These are phyloP conservation scores for Leptopilina myrica DNA, from an alignment of 2,888 invertebrate genomes.

Conservation along the genomic window DNA sequence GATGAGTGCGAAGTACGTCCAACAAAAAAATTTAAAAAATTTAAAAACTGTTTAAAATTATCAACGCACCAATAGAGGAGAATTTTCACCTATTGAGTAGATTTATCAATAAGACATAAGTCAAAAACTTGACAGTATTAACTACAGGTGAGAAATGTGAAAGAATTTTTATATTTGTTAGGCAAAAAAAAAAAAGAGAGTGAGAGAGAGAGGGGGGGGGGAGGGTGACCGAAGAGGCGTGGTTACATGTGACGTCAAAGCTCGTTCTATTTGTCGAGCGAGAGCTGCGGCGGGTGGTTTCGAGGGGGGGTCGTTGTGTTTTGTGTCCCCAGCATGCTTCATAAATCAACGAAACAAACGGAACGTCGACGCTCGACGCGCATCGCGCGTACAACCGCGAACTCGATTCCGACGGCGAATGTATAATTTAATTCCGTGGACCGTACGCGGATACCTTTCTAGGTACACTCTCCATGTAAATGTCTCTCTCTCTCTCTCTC, in stretches of 20 bases:
- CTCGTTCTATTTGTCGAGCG: slow-evolving; percentile 68
- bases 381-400: slow-evolving; percentile 59
- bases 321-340: slow-evolving; percentile 74
- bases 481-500: slow-evolving; percentile 43
- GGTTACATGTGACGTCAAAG: slow-evolving; percentile 72
- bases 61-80: too few relatives aligned
- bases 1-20: too few relatives aligned
- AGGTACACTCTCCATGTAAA: slow-evolving; percentile 14
- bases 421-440: slow-evolving; percentile 66
- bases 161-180: neutral
- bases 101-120: neutral
- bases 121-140: too few relatives aligned
- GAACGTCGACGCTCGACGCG: slow-evolving; percentile 63
- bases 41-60: too few relatives aligned
- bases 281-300: slow-evolving; percentile 39
- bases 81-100: too few relatives aligned
- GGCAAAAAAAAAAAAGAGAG: neutral
- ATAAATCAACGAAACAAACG: slow-evolving; percentile 76
- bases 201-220: slow-evolving; percentile 7
- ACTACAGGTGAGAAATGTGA: neutral
- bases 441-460: slow-evolving; percentile 40
- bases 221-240: slow-evolving; percentile 59
- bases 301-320: slow-evolving; percentile 66
- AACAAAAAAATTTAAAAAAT: too few relatives aligned
- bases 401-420: slow-evolving; percentile 67